These are phyloP conservation scores for Cantharis rustica DNA, from an alignment of 2,888 invertebrate genomes.

Conservation along the genomic window DNA sequence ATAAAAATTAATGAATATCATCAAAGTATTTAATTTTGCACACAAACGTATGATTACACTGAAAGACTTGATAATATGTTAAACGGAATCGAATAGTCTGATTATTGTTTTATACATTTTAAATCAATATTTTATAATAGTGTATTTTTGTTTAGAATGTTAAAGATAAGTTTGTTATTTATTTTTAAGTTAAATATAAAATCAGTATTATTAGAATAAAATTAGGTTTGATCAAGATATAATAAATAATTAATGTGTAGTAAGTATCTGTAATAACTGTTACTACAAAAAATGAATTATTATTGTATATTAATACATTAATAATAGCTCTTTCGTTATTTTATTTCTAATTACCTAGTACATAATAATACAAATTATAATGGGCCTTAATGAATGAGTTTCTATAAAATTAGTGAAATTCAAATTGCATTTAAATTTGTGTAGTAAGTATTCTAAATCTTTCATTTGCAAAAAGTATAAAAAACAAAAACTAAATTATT, in stretches of 20 bases:
- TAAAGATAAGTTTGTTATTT: neutral
- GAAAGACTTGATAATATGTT: neutral
- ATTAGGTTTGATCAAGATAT: constrained; percentile 15
- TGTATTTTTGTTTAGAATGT: neutral
- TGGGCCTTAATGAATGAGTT: too few relatives aligned
- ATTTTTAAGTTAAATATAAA: constrained; percentile 12
- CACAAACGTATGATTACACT: neutral
- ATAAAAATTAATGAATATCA: neutral
- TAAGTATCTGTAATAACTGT: constrained; percentile 2
- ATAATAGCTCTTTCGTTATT: neutral
- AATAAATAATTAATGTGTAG: constrained; percentile 21
- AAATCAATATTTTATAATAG: constrained; percentile 5
- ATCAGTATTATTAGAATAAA: constrained; percentile 21
- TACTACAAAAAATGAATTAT: neutral
- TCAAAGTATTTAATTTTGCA: neutral
- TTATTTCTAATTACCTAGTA: neutral
- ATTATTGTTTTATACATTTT: neutral
- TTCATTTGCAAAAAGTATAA: too few relatives aligned
- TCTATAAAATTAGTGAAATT: too few relatives aligned
- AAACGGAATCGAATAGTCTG: constrained; percentile 3
- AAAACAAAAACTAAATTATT: too few relatives aligned
- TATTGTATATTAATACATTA: neutral
- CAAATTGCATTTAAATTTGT: too few relatives aligned
- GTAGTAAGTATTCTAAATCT: too few relatives aligned
- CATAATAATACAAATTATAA: too few relatives aligned